Conservation (phyloP, 2,888 invertebrate species). For the Orthonychiurus folsomi region DNA sequence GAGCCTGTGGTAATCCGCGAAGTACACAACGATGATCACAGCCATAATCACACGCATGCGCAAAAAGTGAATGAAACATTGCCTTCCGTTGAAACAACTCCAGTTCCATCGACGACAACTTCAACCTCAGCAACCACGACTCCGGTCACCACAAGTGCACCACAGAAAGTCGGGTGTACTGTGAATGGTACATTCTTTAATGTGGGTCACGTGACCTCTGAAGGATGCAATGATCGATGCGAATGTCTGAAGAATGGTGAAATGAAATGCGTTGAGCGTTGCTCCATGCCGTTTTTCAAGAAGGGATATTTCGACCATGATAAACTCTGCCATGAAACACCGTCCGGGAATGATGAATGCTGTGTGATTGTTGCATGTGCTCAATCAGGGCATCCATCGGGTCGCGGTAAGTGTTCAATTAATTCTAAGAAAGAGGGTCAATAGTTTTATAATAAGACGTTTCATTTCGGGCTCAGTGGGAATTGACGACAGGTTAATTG, state of each 20-base stretch:
- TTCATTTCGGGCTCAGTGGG: too few species aligned
- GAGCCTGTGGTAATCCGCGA: too few species aligned
- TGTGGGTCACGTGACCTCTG: conserved; percentile 58
- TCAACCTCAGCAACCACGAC: background rate
- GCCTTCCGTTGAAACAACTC: background rate
- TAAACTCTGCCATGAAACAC: conserved; percentile 62
- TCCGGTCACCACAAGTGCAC: background rate
- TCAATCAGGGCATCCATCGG: conserved; percentile 19
- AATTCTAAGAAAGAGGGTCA: background rate
- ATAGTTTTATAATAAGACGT: too few species aligned
- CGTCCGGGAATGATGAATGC: conserved; percentile 50
- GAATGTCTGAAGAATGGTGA: conserved; percentile 58
- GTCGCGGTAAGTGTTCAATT: conserved; percentile 27
- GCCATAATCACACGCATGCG: too few species aligned
- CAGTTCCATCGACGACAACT: background rate
- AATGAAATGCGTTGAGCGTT: conserved; percentile 61
- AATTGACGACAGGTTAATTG: too few species aligned
- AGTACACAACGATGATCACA: too few species aligned
- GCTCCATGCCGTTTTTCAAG: conserved; percentile 59
- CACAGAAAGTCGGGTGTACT: conserved; percentile 22
- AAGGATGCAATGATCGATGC: conserved; percentile 69
- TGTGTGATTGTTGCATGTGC: conserved; percentile 41
- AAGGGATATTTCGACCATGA: conserved; percentile 59
- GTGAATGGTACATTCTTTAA: conserved; percentile 38
- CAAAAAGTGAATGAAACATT: background rate